Percentiles rank a stretch among this genome's conserved stretches.
Evolutionary conservation across 2,888 invertebrate genomes (phyloP).

Genomic region (Cephus spinipes): DNA sequence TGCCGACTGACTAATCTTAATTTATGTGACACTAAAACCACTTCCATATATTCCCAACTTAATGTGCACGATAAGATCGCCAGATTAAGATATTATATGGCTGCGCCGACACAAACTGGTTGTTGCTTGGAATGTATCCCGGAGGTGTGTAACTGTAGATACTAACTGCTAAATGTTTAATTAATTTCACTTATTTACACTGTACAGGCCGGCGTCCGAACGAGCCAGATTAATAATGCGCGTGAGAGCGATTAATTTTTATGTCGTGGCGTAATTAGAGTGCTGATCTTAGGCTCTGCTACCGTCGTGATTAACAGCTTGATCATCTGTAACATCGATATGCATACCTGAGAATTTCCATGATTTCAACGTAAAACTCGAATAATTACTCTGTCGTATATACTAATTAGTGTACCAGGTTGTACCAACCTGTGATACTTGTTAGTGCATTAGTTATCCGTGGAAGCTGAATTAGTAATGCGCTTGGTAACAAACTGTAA

Average conservation of each 20-base stretch:
- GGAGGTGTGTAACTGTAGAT: conserved; percentile 30
- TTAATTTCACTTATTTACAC: conserved; percentile 46
- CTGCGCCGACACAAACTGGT: conserved; percentile 45
- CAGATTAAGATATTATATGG: conserved; percentile 57
- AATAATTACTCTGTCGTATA: background rate
- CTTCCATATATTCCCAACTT: conserved; percentile 49
- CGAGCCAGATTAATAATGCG: conserved; percentile 30
- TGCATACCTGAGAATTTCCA: background rate
- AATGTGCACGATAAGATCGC: conserved; percentile 53
- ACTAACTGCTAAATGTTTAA: conserved; percentile 46
- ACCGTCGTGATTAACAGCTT: conserved; percentile 30
- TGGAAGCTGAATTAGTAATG: background rate
- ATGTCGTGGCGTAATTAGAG: conserved; percentile 28
- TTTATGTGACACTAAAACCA: conserved; percentile 54
- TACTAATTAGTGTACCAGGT: background rate
- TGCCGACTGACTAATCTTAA: conserved; percentile 57
- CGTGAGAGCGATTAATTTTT: conserved; percentile 34
- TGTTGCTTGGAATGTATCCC: conserved; percentile 34
- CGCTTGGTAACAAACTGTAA: background rate
- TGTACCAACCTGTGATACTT: background rate
- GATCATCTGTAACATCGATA: conserved; percentile 18
- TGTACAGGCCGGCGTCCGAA: conserved; percentile 10
- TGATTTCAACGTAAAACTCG: background rate
- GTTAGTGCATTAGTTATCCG: background rate
- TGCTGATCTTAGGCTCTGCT: conserved; percentile 29